These are phyloP conservation scores for Drepanosiphum platanoidis DNA, from an alignment of 2,888 invertebrate genomes.

Conservation along the genomic window DNA sequence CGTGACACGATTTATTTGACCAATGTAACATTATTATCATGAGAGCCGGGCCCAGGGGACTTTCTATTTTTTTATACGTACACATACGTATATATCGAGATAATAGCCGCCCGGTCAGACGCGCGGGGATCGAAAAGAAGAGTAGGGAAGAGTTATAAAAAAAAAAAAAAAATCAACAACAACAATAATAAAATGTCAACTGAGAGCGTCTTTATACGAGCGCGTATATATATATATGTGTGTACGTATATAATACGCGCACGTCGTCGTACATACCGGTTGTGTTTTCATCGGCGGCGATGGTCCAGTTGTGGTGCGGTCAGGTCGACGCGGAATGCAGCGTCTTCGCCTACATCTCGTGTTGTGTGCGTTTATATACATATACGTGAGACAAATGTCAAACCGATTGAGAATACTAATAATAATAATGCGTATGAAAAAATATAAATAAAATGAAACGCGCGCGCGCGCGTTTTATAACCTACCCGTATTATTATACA, in stretches of 20 bases:
- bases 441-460: constrained; percentile 37
- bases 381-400: constrained; percentile 57
- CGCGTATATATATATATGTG: too few species aligned
- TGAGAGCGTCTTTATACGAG: constrained; percentile 32
- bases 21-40: constrained; percentile 35
- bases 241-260: too few species aligned
- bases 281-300: constrained; percentile 30
- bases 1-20: constrained; percentile 60
- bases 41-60: constrained; percentile 37
- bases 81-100: background rate
- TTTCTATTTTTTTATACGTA: constrained; percentile 38
- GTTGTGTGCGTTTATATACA: background rate
- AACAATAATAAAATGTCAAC: constrained; percentile 58
- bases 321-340: constrained; percentile 35
- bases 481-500: constrained; percentile 20
- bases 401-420: constrained; percentile 56
- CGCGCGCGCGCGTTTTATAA: constrained; percentile 5
- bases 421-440: constrained; percentile 19
- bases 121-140: constrained; percentile 18
- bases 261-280: constrained; percentile 41
- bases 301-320: constrained; percentile 50
- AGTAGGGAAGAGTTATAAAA: background rate
- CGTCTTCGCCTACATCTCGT: constrained; percentile 58
- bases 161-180: constrained; percentile 38
- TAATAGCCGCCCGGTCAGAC: background rate